Evolutionary conservation across 2,888 invertebrate genomes (phyloP), one percentile per base, ranked within the genome.

Genomic region (Melanostoma scalare): DNA sequence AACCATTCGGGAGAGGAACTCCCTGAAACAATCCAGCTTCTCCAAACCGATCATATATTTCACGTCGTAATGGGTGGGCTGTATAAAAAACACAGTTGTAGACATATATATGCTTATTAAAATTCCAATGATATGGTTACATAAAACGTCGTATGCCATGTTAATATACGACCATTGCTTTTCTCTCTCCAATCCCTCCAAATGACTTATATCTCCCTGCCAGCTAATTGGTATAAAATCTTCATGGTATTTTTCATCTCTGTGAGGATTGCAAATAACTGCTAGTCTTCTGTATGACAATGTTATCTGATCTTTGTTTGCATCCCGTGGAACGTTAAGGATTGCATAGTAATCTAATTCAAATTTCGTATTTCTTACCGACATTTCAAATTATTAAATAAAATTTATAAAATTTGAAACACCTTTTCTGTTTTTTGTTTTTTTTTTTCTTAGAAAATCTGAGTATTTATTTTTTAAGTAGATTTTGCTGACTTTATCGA

Each of bases 31-130:
- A 92, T 0, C 97, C 97, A 87, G 95, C 95, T 90, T 97, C 97
- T 0, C 98, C 98, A 90, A 95, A 97, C 88, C 96, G 96, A 91
- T 98, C 97, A 91, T 95, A 98, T 10, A 97, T 94, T 9, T 96
- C 95, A 73, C 96, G 92, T 79, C 91, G 92, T 81, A 94, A 91
- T 50, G 95, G 93, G 89, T 95, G 92, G 1, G 94, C 87, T 87
- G 40, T 3, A 4, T 6, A 69, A 30, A 6, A 4, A 6, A 42
- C 3, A 5, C 1, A n/a, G 2, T n/a, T n/a, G 20, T 3, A 9
- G 1, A 53, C 5, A 20, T 31, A 52, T 6, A 8, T 36, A 20
- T 6, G 20, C 4, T 33, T 4, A 33, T 9, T 8, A 3, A 6
- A 5, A 6, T n/a, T 35, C 6, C 2, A 48, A 10, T 42, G 42